These are phyloP conservation scores for Drosophila neotestacea DNA, from an alignment of 2,888 invertebrate species.

Conservation along the genomic window DNA sequence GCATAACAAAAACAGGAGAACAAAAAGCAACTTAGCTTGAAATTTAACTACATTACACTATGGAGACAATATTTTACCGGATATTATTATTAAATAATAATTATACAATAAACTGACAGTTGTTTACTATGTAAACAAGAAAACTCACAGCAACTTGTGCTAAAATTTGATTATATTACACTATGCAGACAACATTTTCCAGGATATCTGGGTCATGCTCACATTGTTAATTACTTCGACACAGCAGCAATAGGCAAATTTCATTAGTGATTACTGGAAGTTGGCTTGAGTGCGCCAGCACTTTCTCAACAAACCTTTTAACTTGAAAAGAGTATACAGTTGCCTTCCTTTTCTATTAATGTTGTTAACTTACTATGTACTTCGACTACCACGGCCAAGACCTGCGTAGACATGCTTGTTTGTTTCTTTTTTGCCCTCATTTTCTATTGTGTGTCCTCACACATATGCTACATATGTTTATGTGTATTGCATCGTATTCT, in stretches of 20 bases:
- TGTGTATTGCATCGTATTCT: constrained; percentile 32
- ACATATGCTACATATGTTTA: constrained; percentile 31
- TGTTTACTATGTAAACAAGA: neutral
- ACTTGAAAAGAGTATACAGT: neutral
- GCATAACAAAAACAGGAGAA: too few species aligned
- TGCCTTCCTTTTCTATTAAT: constrained; percentile 40
- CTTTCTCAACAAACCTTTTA: constrained; percentile 1
- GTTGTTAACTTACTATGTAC: constrained; percentile 42
- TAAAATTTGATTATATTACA: constrained; percentile 27
- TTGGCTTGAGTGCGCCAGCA: constrained; percentile 22
- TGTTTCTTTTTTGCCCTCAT: neutral
- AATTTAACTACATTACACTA: too few species aligned
- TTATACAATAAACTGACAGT: neutral
- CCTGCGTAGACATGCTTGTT: constrained; percentile 7
- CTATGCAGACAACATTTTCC: neutral
- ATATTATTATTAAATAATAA: too few species aligned
- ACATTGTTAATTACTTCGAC: constrained; percentile 31
- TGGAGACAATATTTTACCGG: too few species aligned
- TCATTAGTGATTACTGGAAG: constrained; percentile 44
- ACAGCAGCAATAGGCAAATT: constrained; percentile 40
- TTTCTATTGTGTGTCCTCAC: constrained; percentile 2
- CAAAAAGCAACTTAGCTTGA: too few species aligned
- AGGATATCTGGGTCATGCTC: constrained; percentile 22
- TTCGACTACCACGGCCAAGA: constrained; percentile 3
- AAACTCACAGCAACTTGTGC: constrained; percentile 19